phyloP scores from a whole-genome alignment of 2,797 vertebrate genomes.

The Sebastes diaconus region DNA sequence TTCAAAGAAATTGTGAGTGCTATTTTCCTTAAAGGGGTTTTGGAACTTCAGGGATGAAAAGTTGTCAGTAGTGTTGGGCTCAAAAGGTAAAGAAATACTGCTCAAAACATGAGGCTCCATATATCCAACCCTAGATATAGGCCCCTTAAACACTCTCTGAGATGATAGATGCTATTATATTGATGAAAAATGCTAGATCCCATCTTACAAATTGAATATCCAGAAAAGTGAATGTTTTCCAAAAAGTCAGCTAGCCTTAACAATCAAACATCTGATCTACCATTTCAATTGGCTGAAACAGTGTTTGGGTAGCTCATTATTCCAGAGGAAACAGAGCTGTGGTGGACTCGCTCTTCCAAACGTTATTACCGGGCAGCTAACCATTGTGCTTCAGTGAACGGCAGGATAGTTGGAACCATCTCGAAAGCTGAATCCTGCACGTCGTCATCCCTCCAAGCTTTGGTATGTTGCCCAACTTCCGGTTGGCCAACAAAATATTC shows the following conservation, averaged over 20 bases:
- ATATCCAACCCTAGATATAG: not conserved
- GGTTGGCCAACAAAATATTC: not conserved
- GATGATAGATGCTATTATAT: not conserved
- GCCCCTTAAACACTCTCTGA: not conserved
- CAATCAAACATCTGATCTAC: not conserved
- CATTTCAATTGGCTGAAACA: not conserved
- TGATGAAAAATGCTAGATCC: not conserved
- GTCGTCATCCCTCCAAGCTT: not conserved
- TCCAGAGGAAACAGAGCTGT: not conserved
- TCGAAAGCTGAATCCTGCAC: not conserved
- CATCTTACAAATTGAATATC: no score
- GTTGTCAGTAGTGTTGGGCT: not conserved
- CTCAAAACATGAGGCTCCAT: not conserved
- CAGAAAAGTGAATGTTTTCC: not conserved
- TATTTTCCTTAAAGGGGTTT: not conserved
- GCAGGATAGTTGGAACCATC: not conserved
- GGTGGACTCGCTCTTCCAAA: not conserved
- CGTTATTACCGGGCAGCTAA: not conserved
- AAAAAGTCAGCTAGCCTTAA: not conserved
- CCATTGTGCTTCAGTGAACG: not conserved
- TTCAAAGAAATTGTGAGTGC: not conserved
- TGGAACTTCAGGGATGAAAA: not conserved
- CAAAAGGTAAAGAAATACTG: not conserved
- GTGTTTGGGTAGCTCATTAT: not conserved
- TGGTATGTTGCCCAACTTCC: not conserved